Percentiles rank a stretch among this genome's conserved stretches.
phyloP scores from a whole-genome alignment of 2,888 invertebrate species.

The Ptychoptera contaminata region DNA sequence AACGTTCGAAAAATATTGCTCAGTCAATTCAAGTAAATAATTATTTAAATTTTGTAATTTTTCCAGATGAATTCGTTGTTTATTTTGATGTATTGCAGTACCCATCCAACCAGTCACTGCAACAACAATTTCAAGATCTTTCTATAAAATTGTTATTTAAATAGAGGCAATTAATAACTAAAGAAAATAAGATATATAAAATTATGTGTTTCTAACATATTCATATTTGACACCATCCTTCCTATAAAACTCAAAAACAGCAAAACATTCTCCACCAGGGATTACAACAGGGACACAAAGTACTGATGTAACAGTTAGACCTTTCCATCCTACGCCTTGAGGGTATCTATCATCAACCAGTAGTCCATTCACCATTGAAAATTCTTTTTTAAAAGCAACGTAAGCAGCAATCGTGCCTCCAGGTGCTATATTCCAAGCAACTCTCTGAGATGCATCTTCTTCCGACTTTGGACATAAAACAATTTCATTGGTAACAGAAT shows the following conservation, averaged over 20 bases:
- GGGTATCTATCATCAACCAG: conserved; percentile 31
- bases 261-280: conserved; percentile 25
- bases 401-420: conserved; percentile 39
- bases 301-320: conserved; percentile 25
- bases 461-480: not conserved
- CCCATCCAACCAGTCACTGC: conserved; percentile 31
- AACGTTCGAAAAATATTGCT: conserved; percentile 13
- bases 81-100: conserved; percentile 30
- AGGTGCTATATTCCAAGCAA: not conserved
- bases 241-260: conserved; percentile 29
- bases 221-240: conserved; percentile 10
- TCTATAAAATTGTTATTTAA: conserved; percentile 2
- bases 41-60: conserved; percentile 29
- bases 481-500: conserved; percentile 18
- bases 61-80: conserved; percentile 23
- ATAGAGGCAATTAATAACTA: too few species aligned
- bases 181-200: too few species aligned
- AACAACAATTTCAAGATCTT: conserved; percentile 25
- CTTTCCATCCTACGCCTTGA: conserved; percentile 23
- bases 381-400: conserved; percentile 39
- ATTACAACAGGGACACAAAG: conserved; percentile 31
- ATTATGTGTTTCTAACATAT: too few species aligned
- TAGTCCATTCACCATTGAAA: conserved; percentile 36
- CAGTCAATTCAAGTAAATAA: conserved; percentile 25
- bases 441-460: not conserved